A percentile compares a stretch with the other conserved stretches of the same genome.
These are phyloP conservation scores for Tenthredo mesomela DNA, from an alignment of 2,888 invertebrate genomes.

Conservation along the genomic window DNA sequence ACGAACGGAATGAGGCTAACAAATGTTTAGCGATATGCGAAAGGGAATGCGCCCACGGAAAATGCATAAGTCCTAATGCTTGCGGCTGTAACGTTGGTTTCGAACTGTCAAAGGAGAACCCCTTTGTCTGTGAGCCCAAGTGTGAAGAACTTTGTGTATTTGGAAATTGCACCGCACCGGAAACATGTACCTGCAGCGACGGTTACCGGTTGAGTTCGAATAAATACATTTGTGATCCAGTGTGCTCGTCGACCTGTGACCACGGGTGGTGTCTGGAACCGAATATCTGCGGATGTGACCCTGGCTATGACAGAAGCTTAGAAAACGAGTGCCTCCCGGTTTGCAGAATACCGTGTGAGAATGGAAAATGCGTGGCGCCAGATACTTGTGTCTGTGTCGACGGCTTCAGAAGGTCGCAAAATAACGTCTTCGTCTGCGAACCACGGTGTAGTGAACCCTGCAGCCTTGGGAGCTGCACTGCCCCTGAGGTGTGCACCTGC, in stretches of 20 bases:
- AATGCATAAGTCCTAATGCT: constrained; percentile 70
- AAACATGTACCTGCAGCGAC: constrained; percentile 70
- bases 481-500: constrained; percentile 61
- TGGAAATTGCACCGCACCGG: constrained; percentile 77
- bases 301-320: constrained; percentile 15
- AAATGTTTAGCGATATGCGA: constrained; percentile 65
- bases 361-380: constrained; percentile 56
- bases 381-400: constrained; percentile 72
- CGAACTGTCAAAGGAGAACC: constrained; percentile 40
- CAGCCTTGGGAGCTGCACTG: constrained; percentile 64
- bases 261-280: constrained; percentile 52
- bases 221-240: constrained; percentile 52
- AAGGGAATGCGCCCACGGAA: constrained; percentile 68
- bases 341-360: constrained; percentile 59
- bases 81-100: constrained; percentile 75
- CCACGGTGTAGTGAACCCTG: constrained; percentile 68
- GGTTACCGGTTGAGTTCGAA: constrained; percentile 65
- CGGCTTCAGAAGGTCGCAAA: constrained; percentile 63
- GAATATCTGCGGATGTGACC: constrained; percentile 47
- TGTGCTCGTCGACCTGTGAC: constrained; percentile 12
- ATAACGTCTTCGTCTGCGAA: constrained; percentile 65
- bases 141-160: constrained; percentile 21
- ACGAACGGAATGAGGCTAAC: constrained; percentile 60
- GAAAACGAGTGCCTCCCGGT: constrained; percentile 57
- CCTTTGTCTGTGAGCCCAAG: constrained; percentile 43